phyloP scores from a whole-genome alignment of 2,113 vertebrate species.

The Melanerpes formicivorus region DNA sequence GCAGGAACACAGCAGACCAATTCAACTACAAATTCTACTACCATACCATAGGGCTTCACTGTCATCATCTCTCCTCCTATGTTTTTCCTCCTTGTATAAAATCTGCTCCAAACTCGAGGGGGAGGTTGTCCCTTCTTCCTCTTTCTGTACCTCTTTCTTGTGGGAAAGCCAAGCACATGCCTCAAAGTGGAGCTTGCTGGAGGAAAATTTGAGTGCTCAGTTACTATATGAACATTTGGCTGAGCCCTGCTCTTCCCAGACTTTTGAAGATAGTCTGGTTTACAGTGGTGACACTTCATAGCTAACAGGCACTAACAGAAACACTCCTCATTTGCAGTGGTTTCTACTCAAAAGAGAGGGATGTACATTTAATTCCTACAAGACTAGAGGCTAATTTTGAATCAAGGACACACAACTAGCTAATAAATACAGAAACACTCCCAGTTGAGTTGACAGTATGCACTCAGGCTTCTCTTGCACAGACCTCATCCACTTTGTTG shows the following conservation, averaged over 20 bases:
- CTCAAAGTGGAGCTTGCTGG: background rate
- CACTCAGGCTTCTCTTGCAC: background rate
- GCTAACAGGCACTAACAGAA: slow-evolving; percentile 37
- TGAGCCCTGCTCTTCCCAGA: background rate
- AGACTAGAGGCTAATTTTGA: background rate
- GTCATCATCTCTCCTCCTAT: background rate
- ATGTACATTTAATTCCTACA: background rate
- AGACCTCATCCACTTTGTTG: background rate
- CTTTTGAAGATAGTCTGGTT: background rate
- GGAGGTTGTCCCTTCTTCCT: background rate
- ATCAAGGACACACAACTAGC: background rate
- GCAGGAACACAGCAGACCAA: background rate
- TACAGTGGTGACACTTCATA: slow-evolving; percentile 4
- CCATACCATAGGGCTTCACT: background rate
- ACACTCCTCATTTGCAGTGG: background rate
- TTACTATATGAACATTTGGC: slow-evolving; percentile 12
- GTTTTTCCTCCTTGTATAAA: background rate
- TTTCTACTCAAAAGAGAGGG: background rate
- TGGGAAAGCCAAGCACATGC: background rate
- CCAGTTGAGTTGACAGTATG: background rate
- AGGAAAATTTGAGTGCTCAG: background rate
- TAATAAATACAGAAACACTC: background rate
- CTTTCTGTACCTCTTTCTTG: slow-evolving; percentile 17
- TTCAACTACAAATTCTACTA: background rate
- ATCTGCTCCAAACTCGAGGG: background rate